phyloP scores from a whole-genome alignment of 2,113 vertebrate species.

The Cnemophilus loriae region DNA sequence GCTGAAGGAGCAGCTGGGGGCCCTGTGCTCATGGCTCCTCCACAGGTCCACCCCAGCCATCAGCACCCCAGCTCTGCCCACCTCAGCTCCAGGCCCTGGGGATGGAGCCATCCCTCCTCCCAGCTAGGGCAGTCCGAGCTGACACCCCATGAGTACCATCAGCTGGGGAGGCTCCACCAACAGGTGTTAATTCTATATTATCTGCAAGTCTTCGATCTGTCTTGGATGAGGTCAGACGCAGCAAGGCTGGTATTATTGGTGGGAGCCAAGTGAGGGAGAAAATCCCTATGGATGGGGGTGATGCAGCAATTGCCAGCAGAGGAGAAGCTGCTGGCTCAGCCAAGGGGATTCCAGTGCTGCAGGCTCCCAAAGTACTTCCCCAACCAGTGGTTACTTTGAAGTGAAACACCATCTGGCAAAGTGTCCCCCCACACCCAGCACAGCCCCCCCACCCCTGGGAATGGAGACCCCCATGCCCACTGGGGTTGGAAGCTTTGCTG shows the following conservation, averaged over 20 bases:
- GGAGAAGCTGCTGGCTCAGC: not conserved
- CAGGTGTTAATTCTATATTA: not conserved
- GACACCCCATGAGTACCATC: not conserved
- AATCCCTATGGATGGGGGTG: not conserved
- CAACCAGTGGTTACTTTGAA: not conserved
- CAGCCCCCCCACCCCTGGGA: not conserved
- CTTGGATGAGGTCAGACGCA: not conserved
- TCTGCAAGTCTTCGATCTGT: not conserved
- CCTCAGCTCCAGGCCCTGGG: not conserved
- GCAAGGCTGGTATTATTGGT: not conserved
- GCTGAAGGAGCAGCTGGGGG: not conserved
- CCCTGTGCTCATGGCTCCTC: rapidly evolving
- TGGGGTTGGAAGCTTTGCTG: not conserved
- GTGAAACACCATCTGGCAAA: not conserved
- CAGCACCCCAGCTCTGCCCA: no score
- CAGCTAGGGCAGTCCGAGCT: rapidly evolving
- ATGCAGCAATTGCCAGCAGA: not conserved
- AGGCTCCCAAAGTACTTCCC: not conserved
- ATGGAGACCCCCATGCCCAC: rapidly evolving
- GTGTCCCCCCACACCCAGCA: not conserved
- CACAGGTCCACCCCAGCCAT: not conserved
- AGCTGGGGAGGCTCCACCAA: not conserved
- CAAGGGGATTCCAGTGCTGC: rapidly evolving
- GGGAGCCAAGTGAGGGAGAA: not conserved
- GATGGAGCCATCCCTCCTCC: not conserved